phyloP scores from a whole-genome alignment of 2,113 vertebrate genomes.

The Fulica atra region DNA sequence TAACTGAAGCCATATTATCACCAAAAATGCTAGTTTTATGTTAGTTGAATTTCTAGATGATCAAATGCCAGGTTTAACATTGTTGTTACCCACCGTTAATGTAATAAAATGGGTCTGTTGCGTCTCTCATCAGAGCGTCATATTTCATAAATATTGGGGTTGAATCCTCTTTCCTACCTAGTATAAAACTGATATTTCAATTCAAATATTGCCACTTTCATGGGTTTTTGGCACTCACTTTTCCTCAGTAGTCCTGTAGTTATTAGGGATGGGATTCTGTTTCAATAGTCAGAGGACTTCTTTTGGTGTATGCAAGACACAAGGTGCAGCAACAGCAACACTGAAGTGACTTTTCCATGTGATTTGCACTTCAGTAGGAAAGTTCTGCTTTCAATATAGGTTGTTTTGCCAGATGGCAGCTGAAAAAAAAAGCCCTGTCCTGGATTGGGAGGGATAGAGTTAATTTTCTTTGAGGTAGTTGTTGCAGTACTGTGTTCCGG shows the following conservation, averaged over 20 bases:
- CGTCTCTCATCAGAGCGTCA: neutral
- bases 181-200: neutral
- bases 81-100: neutral
- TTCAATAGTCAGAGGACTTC: neutral
- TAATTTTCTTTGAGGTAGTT: no score
- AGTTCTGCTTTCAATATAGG: neutral
- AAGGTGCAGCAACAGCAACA: neutral
- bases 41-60: neutral
- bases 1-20: neutral
- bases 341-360: neutral
- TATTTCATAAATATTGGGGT: neutral
- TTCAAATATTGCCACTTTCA: neutral
- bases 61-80: neutral
- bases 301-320: neutral
- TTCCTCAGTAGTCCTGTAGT: neutral
- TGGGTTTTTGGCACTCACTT: neutral
- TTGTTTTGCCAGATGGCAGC: neutral
- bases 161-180: neutral
- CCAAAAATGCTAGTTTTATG: neutral
- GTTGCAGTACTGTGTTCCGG: no score
- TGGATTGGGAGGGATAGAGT: no score
- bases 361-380: neutral
- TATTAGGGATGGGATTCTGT: neutral
- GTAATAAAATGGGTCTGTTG: neutral
- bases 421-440: neutral